Conservation (phyloP, 1,140 invertebrate species). For the Nasonia longicornis region DNA sequence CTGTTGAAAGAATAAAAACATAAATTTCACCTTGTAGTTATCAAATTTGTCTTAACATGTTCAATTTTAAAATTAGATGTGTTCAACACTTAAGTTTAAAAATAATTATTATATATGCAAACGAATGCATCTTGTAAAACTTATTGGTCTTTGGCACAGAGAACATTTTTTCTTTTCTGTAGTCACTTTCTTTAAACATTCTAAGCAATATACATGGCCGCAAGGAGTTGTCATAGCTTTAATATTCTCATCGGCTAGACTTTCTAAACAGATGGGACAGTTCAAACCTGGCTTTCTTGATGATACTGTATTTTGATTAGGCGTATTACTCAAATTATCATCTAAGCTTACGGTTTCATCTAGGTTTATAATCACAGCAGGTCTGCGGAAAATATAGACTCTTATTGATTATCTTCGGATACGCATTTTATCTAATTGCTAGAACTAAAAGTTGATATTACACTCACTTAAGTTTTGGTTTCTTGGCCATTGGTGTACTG, state of each 20-base stretch:
- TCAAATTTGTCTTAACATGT: not conserved
- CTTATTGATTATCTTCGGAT: not conserved
- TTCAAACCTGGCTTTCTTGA: slow-evolving; percentile 17
- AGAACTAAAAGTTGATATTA: not conserved
- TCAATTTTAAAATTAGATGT: not conserved
- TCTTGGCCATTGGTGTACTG: not conserved
- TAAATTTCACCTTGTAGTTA: not conserved
- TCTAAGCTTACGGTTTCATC: slow-evolving; percentile 48
- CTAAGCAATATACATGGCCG: slow-evolving; percentile 57
- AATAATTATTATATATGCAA: slow-evolving; percentile 53
- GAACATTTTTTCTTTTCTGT: slow-evolving; percentile 52
- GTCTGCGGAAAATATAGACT: slow-evolving; percentile 7
- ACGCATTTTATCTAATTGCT: not conserved
- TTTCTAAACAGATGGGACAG: slow-evolving; percentile 57
- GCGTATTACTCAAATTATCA: slow-evolving; percentile 3
- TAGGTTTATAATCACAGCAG: slow-evolving; percentile 19
- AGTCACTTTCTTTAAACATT: slow-evolving; percentile 49
- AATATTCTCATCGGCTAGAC: slow-evolving; percentile 43
- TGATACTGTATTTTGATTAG: not conserved
- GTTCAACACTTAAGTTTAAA: slow-evolving; percentile 8
- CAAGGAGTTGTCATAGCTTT: slow-evolving; percentile 54
- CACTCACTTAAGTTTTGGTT: slow-evolving; percentile 31
- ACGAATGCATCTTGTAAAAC: slow-evolving; percentile 50
- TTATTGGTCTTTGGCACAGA: slow-evolving; percentile 48
- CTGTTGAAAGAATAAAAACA: not conserved